Evolutionary conservation across 2,888 invertebrate genomes (phyloP).

Genomic region (Stenodera caucasica): DNA sequence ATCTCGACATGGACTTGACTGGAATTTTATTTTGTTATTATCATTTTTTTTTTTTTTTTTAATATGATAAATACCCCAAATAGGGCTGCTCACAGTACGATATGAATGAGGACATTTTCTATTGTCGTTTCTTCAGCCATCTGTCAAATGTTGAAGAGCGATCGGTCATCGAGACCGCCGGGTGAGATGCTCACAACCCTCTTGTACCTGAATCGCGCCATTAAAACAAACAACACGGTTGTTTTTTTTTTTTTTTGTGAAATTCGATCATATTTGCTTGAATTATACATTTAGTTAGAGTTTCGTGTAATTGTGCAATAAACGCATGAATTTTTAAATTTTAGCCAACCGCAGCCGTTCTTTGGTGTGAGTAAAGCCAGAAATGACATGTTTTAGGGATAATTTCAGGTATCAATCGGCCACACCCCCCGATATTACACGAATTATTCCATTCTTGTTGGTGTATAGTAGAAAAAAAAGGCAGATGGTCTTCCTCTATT

Average conservation of each 20-base stretch:
- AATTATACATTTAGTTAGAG: not conserved
- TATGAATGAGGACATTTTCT: slow-evolving; percentile 48
- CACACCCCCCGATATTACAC: not conserved
- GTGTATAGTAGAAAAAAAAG: not conserved
- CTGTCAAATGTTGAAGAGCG: slow-evolving; percentile 54
- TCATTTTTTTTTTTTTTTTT: slow-evolving; percentile 35
- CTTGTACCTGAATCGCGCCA: slow-evolving; percentile 30
- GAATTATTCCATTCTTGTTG: not conserved
- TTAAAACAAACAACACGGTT: not conserved
- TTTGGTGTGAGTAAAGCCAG: not conserved
- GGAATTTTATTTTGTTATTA: slow-evolving; percentile 27
- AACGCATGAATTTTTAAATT: not conserved
- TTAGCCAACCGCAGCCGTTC: not conserved
- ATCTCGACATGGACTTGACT: slow-evolving; percentile 47
- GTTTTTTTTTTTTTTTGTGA: too few relatives aligned
- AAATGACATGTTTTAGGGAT: not conserved
- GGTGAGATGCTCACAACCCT: slow-evolving; percentile 36
- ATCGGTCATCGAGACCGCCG: slow-evolving; percentile 54
- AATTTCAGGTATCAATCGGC: not conserved
- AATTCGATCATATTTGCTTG: too few relatives aligned
- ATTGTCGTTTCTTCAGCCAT: slow-evolving; percentile 52
- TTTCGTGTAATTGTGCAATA: not conserved
- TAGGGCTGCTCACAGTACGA: slow-evolving; percentile 42
- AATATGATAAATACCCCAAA: slow-evolving; percentile 53
- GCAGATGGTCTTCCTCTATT: not conserved